Percentiles rank a stretch among this genome's conserved stretches.
phyloP scores from a whole-genome alignment of 2,888 invertebrate genomes.

The Incurvaria masculella region DNA sequence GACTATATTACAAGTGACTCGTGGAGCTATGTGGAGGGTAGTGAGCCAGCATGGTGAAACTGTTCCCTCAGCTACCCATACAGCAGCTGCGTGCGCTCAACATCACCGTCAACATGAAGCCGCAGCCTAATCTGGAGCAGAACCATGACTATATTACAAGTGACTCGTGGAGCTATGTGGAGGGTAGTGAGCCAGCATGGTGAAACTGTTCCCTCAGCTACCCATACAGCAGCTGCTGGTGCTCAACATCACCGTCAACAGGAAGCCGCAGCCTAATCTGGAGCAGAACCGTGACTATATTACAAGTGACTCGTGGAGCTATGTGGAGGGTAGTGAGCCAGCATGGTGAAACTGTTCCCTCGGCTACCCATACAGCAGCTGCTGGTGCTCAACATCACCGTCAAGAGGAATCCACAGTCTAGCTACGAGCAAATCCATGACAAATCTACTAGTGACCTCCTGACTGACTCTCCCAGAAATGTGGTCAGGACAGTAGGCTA shows the following conservation, averaged over 20 bases:
- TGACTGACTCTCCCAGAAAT: too few species aligned
- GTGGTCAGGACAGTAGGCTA: too few species aligned
- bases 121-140: slow-evolving; percentile 47
- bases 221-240: slow-evolving; percentile 54
- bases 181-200: slow-evolving; percentile 78
- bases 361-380: too few species aligned
- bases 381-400: too few species aligned
- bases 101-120: slow-evolving; percentile 48
- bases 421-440: too few species aligned
- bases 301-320: slow-evolving; percentile 33
- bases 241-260: slow-evolving; percentile 47
- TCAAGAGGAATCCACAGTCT: too few species aligned
- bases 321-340: too few species aligned
- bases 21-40: slow-evolving; percentile 72
- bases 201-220: slow-evolving; percentile 62
- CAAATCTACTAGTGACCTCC: too few species aligned
- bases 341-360: too few species aligned
- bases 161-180: slow-evolving; percentile 66
- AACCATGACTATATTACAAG: slow-evolving; percentile 40
- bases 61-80: slow-evolving; percentile 63
- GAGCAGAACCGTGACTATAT: slow-evolving; percentile 44
- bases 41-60: slow-evolving; percentile 74
- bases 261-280: slow-evolving; percentile 48
- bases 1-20: slow-evolving; percentile 43
- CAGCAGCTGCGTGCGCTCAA: slow-evolving; percentile 48